Conservation (phyloP, 2,113 vertebrate species). For the Pollimyrus isidori region DNA sequence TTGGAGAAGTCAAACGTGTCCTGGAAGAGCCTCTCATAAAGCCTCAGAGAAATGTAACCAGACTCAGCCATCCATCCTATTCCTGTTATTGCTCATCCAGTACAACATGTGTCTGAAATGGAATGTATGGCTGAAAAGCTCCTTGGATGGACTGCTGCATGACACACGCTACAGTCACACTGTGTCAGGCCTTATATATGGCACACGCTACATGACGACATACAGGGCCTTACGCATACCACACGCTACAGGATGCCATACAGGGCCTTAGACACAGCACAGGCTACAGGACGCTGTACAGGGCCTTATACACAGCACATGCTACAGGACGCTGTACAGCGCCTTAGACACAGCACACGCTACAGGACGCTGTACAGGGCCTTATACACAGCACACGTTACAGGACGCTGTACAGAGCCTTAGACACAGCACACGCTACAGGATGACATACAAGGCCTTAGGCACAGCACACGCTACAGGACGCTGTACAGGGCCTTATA, state of each 20-base stretch:
- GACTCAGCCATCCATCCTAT: constrained; percentile 18
- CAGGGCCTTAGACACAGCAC: not conserved
- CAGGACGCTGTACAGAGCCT: not conserved
- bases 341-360: not conserved
- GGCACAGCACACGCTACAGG: not conserved
- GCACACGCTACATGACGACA: not conserved
- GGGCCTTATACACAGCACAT: not conserved
- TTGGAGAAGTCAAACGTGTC: constrained; percentile 30
- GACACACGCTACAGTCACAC: not conserved
- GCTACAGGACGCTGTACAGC: not conserved
- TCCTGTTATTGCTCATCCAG: not conserved
- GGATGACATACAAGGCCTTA: not conserved
- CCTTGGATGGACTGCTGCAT: not conserved
- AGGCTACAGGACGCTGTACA: not conserved
- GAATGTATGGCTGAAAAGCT: not conserved
- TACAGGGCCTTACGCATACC: not conserved
- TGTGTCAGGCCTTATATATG: not conserved
- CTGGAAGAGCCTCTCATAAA: constrained; percentile 27
- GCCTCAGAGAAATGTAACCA: not conserved
- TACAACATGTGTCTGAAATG: not conserved
- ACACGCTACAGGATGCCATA: not conserved
- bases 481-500: not conserved
- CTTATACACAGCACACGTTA: not conserved
- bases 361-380: not conserved
- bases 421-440: not conserved